These are phyloP conservation scores for Dynastes tityus DNA, from an alignment of 2,888 invertebrate species.

Conservation along the genomic window DNA sequence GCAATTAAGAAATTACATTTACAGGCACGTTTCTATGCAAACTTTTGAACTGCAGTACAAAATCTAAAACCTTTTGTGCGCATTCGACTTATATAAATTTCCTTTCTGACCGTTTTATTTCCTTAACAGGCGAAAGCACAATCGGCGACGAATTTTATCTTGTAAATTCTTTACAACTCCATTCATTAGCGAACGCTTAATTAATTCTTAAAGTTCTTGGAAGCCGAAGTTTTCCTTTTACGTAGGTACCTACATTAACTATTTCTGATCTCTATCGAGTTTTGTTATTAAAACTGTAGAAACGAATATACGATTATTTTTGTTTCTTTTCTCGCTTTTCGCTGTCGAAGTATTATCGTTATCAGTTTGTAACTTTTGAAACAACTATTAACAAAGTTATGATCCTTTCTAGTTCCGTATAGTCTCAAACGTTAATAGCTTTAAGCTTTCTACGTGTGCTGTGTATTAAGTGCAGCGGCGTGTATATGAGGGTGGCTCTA, in stretches of 20 bases:
- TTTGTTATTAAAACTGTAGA: conserved; percentile 39
- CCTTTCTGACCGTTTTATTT: background rate
- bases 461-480: conserved; percentile 33
- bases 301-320: conserved; percentile 32
- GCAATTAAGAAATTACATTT: too few relatives aligned
- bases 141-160: conserved; percentile 1
- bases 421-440: conserved; percentile 44
- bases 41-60: background rate
- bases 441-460: conserved; percentile 45
- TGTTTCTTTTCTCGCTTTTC: conserved; percentile 29
- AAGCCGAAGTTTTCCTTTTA: conserved; percentile 10
- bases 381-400: conserved; percentile 52
- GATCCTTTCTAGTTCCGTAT: conserved; percentile 47
- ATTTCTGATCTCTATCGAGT: conserved; percentile 40
- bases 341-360: conserved; percentile 46
- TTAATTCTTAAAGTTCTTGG: conserved; percentile 38
- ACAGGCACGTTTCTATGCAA: background rate
- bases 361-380: conserved; percentile 50
- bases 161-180: conserved; percentile 28
- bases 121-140: background rate
- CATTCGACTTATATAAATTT: background rate
- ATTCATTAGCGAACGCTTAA: conserved; percentile 30
- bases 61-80: background rate
- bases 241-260: conserved; percentile 6
- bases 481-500: conserved; percentile 10